Base-by-base conservation (phyloP, 1,140 invertebrate species). In the Chymomyza costata region DNA sequence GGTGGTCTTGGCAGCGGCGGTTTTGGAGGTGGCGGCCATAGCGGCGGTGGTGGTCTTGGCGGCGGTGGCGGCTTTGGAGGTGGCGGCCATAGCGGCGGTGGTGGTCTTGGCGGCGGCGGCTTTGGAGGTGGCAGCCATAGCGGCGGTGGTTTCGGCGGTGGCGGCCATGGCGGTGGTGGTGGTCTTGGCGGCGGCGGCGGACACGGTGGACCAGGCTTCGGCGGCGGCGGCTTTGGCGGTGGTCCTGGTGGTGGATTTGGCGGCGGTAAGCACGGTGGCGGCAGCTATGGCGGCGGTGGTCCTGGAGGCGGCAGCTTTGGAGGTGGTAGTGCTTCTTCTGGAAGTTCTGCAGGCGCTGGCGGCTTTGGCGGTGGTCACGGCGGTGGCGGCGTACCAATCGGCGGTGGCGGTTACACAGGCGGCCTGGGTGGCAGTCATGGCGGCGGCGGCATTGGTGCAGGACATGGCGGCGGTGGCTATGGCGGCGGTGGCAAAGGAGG, bases 211-310 rank as follows among this genome's bases (percentile, higher is more conserved):
- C 37, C 38, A 40, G 43, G 49, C 6, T 34, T 13, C 21, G 57
- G 63, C 15, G 54, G 65, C 10, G 60, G 44, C 8, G 32, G 46
- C 2, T n/a, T 11, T 14, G 31, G n/a, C 34, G 47, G 53, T 13
- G 30, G 31, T 17, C 31, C 8, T 14, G 53, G 45, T 10, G 38
- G 53, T 25, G 18, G 28, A 5, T 5, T n/a, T 2, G 39, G 39
- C n/a, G 49, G 49, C 1, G 49, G 49, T 1, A 8, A 17, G 13
- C 32, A 39, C 38, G 38, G 28, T 13, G 6, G 31, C n/a, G 3
- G 61, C 3, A 61, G 56, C 10, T 49, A 17, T 13, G 64, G 56
- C 15, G 57, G 56, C 1, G 38, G 30, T 10, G 46, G 40, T 17
- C 8, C 18, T 25, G n/a, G n/a, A 0, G 55, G 48, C 1, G 55